Percentiles rank a stretch among this genome's conserved stretches.
Conservation (phyloP, 1,140 invertebrate species). For the Geopemphigus sp. region DNA sequence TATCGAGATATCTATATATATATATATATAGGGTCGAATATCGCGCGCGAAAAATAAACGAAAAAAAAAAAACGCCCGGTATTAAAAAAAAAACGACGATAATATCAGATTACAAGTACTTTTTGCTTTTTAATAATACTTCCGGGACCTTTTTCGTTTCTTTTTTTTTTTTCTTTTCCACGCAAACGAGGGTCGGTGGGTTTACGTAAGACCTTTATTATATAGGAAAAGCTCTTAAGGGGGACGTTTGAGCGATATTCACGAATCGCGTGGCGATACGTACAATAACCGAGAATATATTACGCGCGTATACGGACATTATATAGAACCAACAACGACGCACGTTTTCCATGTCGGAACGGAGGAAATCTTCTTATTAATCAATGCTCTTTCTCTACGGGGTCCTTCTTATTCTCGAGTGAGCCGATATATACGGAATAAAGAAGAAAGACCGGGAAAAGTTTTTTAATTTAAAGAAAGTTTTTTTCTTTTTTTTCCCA, state of each 20-base stretch:
- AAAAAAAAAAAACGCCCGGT: slow-evolving; percentile 13
- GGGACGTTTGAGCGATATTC: slow-evolving; percentile 31
- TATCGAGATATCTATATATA: not conserved
- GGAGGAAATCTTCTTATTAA: slow-evolving; percentile 39
- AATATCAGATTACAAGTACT: slow-evolving; percentile 45
- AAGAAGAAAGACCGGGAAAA: slow-evolving; percentile 18
- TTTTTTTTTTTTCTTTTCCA: not conserved
- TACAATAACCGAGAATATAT: slow-evolving; percentile 18
- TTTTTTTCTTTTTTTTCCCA: slow-evolving; percentile 24
- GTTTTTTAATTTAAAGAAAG: slow-evolving; percentile 48
- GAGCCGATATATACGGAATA: not conserved
- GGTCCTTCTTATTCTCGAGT: not conserved
- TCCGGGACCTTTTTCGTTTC: slow-evolving; percentile 43
- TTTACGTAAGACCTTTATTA: slow-evolving; percentile 22
- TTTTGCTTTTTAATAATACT: slow-evolving; percentile 48
- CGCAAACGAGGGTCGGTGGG: slow-evolving; percentile 16
- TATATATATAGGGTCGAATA: not conserved
- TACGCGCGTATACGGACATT: slow-evolving; percentile 17
- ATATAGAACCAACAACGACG: not conserved
- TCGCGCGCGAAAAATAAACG: not conserved
- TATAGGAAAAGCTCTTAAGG: slow-evolving; percentile 28
- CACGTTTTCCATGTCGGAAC: slow-evolving; percentile 10
- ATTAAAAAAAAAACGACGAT: slow-evolving; percentile 34
- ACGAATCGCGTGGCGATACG: slow-evolving; percentile 19
- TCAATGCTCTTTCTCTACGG: slow-evolving; percentile 2